Conservation (phyloP, 1,140 invertebrate genomes). For the Drosophila triauraria region DNA sequence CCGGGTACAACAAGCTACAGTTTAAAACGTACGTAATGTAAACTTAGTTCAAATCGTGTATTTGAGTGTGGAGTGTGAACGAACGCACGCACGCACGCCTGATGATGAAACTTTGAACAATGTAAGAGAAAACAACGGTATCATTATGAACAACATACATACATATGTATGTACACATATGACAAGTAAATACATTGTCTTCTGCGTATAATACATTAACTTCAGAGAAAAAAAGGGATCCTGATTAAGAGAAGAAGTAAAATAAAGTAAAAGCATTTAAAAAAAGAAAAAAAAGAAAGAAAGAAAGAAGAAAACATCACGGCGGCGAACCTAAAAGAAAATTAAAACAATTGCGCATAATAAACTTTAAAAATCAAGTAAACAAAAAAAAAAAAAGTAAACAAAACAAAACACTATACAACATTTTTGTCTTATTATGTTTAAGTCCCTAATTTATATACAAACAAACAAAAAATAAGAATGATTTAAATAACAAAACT, state of each 20-base stretch:
- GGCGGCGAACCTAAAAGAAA: conserved; percentile 60
- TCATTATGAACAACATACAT: conserved; percentile 36
- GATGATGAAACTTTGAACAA: conserved; percentile 45
- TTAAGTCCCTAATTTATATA: conserved; percentile 82
- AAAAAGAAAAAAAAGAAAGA: conserved; percentile 54
- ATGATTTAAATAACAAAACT: conserved; percentile 81
- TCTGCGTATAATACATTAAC: conserved; percentile 49
- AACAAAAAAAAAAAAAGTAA: conserved; percentile 55
- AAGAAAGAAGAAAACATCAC: conserved; percentile 50
- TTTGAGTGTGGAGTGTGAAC: conserved; percentile 36
- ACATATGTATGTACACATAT: conserved; percentile 25
- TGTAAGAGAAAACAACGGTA: conserved; percentile 47
- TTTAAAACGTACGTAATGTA: conserved; percentile 74
- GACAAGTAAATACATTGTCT: conserved; percentile 47
- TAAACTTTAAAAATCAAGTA: conserved; percentile 63
- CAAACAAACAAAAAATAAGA: conserved; percentile 77
- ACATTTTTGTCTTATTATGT: conserved; percentile 79
- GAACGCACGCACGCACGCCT: conserved; percentile 13
- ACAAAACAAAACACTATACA: conserved; percentile 72
- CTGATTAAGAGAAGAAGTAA: conserved; percentile 71
- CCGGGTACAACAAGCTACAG: conserved; percentile 58
- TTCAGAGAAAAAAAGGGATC: conserved; percentile 52
- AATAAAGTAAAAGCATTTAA: conserved; percentile 81
- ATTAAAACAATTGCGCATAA: conserved; percentile 58
- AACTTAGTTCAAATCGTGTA: conserved; percentile 64